Conservation (phyloP, 2,113 vertebrate genomes). For the Callopanchax toddi region DNA sequence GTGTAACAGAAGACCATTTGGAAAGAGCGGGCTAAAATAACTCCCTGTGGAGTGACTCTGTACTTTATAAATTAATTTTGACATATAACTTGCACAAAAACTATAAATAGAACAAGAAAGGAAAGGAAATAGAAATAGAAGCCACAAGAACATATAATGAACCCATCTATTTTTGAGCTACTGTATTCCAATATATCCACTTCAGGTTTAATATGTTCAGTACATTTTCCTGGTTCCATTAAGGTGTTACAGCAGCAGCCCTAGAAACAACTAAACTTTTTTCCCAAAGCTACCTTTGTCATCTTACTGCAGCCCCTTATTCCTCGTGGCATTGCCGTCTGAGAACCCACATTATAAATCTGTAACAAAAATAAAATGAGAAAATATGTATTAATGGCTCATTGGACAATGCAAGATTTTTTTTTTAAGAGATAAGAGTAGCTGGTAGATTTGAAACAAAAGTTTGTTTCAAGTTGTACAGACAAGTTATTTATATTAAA, state of each 20-base stretch:
- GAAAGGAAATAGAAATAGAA: background rate
- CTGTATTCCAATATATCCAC: background rate
- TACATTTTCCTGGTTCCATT: background rate
- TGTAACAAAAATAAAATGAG: too few species aligned
- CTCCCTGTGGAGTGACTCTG: background rate
- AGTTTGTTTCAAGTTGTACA: background rate
- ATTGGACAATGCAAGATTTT: too few species aligned
- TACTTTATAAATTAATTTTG: background rate
- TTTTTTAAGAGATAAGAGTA: too few species aligned
- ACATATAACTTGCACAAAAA: background rate
- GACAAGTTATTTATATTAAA: background rate
- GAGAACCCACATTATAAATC: conserved; percentile 9
- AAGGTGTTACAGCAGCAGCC: conserved; percentile 2
- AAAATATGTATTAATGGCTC: too few species aligned
- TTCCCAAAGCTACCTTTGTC: conserved; percentile 9
- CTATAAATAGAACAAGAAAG: background rate
- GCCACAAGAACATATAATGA: background rate
- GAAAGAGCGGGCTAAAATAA: background rate
- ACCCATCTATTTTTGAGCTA: background rate
- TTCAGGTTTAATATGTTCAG: background rate
- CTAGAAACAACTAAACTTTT: conserved; percentile 6
- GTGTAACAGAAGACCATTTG: background rate
- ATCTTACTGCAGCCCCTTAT: conserved; percentile 20
- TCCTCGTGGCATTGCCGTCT: background rate
- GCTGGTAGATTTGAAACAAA: too few species aligned